phyloP scores from a whole-genome alignment of 2,888 invertebrate genomes.

The Deroplatys truncata region DNA sequence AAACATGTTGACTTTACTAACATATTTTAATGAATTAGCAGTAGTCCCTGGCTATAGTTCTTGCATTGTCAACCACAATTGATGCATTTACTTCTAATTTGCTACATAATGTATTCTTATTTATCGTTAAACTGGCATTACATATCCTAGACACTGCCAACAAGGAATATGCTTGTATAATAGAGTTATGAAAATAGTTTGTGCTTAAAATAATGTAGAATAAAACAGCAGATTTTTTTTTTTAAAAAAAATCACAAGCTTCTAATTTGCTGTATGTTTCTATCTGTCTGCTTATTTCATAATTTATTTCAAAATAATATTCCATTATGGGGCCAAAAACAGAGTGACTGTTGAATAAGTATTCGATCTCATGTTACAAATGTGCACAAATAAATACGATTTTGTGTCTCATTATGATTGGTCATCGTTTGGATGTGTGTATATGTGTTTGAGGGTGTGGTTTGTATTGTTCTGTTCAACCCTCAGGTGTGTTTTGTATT shows the following conservation, averaged over 20 bases:
- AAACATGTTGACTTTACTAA: not conserved
- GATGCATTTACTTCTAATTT: not conserved
- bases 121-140: not conserved
- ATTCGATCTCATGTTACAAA: constrained; percentile 4
- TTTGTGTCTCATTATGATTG: constrained; percentile 7
- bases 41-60: not conserved
- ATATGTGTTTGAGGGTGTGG: constrained; percentile 3
- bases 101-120: not conserved
- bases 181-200: not conserved
- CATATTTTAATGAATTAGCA: not conserved
- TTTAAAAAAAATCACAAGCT: not conserved
- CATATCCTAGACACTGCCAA: constrained; percentile 14
- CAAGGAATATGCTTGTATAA: not conserved
- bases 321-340: constrained; percentile 6
- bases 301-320: not conserved
- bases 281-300: not conserved
- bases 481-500: constrained; percentile 15
- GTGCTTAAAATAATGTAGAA: not conserved
- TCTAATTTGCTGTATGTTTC: not conserved
- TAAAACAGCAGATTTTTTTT: not conserved
- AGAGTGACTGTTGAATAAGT: not conserved
- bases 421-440: constrained; percentile 11
- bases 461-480: not conserved
- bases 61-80: not conserved
- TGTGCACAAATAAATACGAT: constrained; percentile 4